phyloP scores from a whole-genome alignment of 2,888 invertebrate genomes.

The Dicyrtomina minuta region DNA sequence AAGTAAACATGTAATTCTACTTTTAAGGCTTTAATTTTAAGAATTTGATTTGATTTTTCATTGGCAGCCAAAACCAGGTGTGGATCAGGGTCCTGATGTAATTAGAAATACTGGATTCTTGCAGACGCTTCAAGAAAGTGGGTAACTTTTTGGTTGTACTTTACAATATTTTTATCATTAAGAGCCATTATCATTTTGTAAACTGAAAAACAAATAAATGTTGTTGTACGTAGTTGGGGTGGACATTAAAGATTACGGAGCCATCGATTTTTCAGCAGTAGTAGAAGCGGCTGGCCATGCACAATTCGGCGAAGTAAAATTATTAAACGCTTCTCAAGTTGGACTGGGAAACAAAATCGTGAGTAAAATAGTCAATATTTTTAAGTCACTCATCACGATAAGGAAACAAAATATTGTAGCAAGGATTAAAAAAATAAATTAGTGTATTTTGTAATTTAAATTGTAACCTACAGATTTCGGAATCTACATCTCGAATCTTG shows the following conservation, averaged over 20 bases:
- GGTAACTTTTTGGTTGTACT: conserved; percentile 60
- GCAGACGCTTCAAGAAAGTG: conserved; percentile 63
- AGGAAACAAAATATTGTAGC: too few relatives aligned
- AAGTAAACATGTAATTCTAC: neutral
- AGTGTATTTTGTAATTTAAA: neutral
- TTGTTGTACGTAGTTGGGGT: conserved; percentile 32
- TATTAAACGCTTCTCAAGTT: conserved; percentile 5
- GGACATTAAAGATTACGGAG: conserved; percentile 27
- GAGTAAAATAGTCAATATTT: neutral
- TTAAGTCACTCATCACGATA: neutral
- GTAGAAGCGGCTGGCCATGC: neutral
- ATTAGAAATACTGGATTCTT: conserved; percentile 68
- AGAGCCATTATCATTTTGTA: neutral
- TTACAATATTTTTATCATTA: neutral
- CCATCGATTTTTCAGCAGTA: neutral
- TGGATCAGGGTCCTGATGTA: conserved; percentile 68
- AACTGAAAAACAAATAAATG: conserved; percentile 16
- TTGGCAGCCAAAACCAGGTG: conserved; percentile 65
- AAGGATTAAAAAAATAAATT: too few relatives aligned
- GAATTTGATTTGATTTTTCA: neutral
- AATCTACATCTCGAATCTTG: conserved; percentile 34
- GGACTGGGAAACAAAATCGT: conserved; percentile 18
- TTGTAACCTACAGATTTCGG: conserved; percentile 41
- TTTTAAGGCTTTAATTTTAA: neutral
- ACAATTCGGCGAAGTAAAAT: neutral